Evolutionary conservation across 2,113 vertebrate species (phyloP), one percentile per base, ranked within the genome.

Genomic region (Mohoua ochrocephala): DNA sequence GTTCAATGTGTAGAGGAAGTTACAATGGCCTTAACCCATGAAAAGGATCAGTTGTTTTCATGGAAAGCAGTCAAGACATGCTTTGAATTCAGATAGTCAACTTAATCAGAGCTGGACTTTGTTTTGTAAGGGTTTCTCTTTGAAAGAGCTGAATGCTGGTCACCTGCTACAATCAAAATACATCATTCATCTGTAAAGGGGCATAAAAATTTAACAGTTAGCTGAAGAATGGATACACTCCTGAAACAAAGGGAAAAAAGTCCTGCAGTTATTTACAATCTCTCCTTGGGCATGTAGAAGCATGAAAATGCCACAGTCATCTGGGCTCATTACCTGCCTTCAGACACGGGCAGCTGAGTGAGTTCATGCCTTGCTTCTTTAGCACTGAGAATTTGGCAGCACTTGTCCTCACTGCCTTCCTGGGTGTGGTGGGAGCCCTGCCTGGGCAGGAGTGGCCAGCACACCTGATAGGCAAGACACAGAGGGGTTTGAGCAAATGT

Each of bases 51-150:
- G 82, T 98, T 98, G 96, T 98, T 98, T 98, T 97, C 92, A 93
- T 94, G 95, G 95, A 98, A 97, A 98, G 97, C 97, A 96, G 96
- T 96, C 67, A 96, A 97, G 96, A 97, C 97, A 97, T 98, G 97
- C 96, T 94, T 97, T 98, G 98, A 98, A 98, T 98, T 98, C 97
- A 98, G 97, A 99, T 98, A 97, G 86, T 89, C 78, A 95, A 95
- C 75, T 96, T 97, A 96, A 97, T 98, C 96, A 97, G 96, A 97
- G 92, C 85, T 70, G 57, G 91, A 97, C 74, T 91, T 97, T 21
- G 24, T 95, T 95, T 92, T 68, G 84, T 92, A 93, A 92, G 74
- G 41, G 76, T 80, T 96, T 91, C 65, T 45, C 39, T 92, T 93
- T 94, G 42, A 93, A 94, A 95, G 68, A 52, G 23, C 56, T 71